These are phyloP conservation scores for Staurois parvus DNA, from an alignment of 2,797 vertebrate genomes.

Conservation along the genomic window DNA sequence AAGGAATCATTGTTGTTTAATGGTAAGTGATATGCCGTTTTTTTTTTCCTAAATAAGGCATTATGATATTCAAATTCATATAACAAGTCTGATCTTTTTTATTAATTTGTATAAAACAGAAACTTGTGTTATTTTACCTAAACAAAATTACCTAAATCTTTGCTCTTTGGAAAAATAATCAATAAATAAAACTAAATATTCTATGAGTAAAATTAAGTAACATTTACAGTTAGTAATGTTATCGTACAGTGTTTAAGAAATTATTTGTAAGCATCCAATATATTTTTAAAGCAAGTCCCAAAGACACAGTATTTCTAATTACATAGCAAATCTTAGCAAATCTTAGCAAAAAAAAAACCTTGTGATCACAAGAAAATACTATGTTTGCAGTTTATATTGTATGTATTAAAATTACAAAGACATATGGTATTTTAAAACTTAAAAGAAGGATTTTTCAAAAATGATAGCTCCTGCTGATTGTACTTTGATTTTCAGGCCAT, in stretches of 20 bases:
- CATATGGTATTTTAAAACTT: conserved; percentile 54
- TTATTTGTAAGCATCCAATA: neutral
- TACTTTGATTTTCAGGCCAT: conserved; percentile 57
- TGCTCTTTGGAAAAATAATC: no score
- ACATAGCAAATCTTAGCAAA: neutral
- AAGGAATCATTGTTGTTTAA: no score
- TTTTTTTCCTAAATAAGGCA: no score
- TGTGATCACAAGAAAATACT: neutral
- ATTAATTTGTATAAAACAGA: no score
- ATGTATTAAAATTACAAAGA: conserved; percentile 24
- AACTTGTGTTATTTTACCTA: no score
- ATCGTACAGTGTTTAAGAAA: neutral
- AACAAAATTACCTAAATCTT: no score
- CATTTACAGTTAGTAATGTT: no score
- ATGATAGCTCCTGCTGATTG: conserved; percentile 32
- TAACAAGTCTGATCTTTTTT: no score
- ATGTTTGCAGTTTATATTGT: conserved; percentile 14
- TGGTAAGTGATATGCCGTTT: no score
- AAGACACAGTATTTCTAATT: neutral
- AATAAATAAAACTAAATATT: no score
- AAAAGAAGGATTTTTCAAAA: conserved; percentile 55
- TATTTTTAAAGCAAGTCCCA: neutral
- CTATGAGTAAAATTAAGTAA: no score
- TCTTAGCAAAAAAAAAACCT: neutral
- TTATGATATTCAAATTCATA: no score